Evolutionary conservation across 1,140 invertebrate species (phyloP), one percentile per base, ranked within the genome.

Genomic region (Venturia canescens): DNA sequence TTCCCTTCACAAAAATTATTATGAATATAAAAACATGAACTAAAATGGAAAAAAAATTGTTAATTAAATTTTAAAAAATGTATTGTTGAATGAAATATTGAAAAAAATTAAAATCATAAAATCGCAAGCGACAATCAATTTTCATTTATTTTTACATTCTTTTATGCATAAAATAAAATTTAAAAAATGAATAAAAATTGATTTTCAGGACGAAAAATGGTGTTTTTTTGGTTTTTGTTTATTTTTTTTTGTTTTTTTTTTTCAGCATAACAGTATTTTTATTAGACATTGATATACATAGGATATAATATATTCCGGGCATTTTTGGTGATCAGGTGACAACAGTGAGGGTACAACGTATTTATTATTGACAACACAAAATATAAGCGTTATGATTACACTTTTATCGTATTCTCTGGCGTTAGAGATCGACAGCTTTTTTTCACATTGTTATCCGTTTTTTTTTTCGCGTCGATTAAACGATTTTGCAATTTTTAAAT

Each of bases 241-340:
- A 53, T 1, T 57, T 57, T 18, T 57, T 72, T 21, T 48, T 50
- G 5, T 11, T 38, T 38, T 80, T 21, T 38, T 38, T 80, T 21
- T 71, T 50, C 76, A 34, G 79, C 84, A 84, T 89, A 90, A 92
- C 90, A 91, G 87, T 87, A 89, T 44, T 84, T 90, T 90, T 91
- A 91, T 91, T 92, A 91, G 88, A 92, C 90, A 92, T 91, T 91
- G 87, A 92, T 91, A 91, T 92, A 91, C 90, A 92, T 86, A 87
- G 87, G 89, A 84, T 87, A 44, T 44, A 44, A 44, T 89, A 44
- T 89, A 80, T 77, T 79, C 53, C 60, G 53, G 79, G 78, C 71
- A 76, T 87, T 84, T 85, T 86, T 81, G 74, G 87, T 75, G 72
- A 77, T 82, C 27, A 83, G 75, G 81, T 83, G 82, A 69, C 82